Conservation (phyloP, 2,113 vertebrate genomes). For the Oreochromis niloticus region DNA sequence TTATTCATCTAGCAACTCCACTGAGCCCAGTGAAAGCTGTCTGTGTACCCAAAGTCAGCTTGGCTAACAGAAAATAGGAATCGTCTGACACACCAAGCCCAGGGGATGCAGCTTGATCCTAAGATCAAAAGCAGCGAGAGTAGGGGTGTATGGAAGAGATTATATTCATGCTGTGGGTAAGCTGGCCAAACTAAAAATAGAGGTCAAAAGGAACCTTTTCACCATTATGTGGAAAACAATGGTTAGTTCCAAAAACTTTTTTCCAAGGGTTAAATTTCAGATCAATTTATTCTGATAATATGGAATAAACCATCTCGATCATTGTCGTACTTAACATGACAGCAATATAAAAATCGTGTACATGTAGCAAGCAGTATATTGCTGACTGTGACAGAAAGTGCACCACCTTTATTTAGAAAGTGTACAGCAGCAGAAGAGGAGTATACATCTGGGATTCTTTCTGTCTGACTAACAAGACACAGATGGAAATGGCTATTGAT, state of each 20-base stretch:
- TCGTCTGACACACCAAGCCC: not conserved
- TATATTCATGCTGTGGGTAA: not conserved
- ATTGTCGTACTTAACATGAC: not conserved
- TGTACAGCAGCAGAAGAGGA: not conserved
- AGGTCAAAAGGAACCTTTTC: not conserved
- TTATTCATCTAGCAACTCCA: not conserved
- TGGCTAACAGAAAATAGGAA: not conserved
- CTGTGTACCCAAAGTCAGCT: slow-evolving; percentile 1
- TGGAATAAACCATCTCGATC: not conserved
- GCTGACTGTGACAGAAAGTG: not conserved
- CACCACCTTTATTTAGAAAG: not conserved
- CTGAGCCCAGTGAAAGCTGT: not conserved
- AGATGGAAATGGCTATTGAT: slow-evolving; percentile 40
- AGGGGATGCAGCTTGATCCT: slow-evolving; percentile 9
- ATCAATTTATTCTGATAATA: not conserved
- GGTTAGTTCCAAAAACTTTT: not conserved
- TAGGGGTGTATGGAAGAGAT: not conserved
- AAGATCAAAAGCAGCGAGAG: slow-evolving; percentile 21
- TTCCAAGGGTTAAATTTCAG: not conserved
- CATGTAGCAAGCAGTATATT: not conserved
- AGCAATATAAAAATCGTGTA: not conserved
- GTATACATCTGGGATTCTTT: slow-evolving; percentile 12
- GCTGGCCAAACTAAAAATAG: not conserved
- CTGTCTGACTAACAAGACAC: slow-evolving; percentile 9
- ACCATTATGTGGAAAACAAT: not conserved